These are phyloP conservation scores for Ctenopoma multispine DNA, from an alignment of 2,797 vertebrate genomes.

Conservation along the genomic window DNA sequence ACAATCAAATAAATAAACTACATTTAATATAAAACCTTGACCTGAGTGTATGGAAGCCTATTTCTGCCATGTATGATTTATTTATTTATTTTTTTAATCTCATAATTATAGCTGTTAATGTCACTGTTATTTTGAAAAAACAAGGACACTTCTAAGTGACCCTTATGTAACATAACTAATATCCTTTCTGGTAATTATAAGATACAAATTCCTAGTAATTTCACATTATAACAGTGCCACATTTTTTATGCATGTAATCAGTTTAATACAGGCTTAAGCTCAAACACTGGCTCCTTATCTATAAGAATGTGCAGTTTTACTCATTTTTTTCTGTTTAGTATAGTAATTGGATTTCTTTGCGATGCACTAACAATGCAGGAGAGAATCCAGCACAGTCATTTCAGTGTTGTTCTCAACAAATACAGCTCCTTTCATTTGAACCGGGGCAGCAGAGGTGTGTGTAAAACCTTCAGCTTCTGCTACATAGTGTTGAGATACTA, in stretches of 20 bases:
- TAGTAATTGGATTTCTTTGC: not conserved
- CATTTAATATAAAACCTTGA: too few relatives aligned
- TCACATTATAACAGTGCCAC: too few relatives aligned
- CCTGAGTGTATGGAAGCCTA: not conserved
- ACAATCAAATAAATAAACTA: not conserved
- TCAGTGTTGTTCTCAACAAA: constrained; percentile 18
- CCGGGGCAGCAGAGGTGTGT: constrained; percentile 26
- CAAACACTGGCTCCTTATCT: not conserved
- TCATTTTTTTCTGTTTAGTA: not conserved
- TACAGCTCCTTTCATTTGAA: constrained; percentile 12
- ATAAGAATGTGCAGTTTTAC: not conserved
- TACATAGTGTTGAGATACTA: constrained; percentile 35
- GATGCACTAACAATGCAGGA: not conserved
- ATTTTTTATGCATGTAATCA: too few relatives aligned
- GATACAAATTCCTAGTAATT: too few relatives aligned
- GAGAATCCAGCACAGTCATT: constrained; percentile 3
- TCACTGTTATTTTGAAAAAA: too few relatives aligned
- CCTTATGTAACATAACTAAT: too few relatives aligned
- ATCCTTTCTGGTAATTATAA: too few relatives aligned
- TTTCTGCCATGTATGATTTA: not conserved
- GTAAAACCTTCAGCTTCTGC: constrained; percentile 47
- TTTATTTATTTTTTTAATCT: too few relatives aligned
- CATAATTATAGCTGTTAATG: too few relatives aligned
- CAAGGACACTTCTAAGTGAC: too few relatives aligned
- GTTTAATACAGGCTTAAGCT: not conserved